Evolutionary conservation across 2,888 invertebrate species (phyloP).

Genomic region (Scaptomyza polygonia): DNA sequence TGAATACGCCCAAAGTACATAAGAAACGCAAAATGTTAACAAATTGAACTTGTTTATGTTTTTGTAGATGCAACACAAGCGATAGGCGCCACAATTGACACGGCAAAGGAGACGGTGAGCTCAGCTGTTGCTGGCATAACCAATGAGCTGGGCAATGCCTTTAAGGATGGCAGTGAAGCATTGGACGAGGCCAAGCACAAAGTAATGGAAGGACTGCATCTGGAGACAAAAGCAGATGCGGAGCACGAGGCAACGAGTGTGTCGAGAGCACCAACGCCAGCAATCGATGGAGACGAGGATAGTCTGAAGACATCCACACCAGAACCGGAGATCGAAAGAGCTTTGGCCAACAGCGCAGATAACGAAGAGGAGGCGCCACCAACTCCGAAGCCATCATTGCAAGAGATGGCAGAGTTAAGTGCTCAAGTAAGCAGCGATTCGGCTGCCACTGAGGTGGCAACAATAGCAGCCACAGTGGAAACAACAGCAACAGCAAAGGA

Average conservation of each 20-base stretch:
- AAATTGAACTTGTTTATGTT: slow-evolving; percentile 1
- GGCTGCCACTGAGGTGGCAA: slow-evolving; percentile 18
- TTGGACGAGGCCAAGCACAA: slow-evolving; percentile 76
- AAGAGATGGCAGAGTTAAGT: slow-evolving; percentile 77
- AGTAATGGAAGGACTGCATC: slow-evolving; percentile 76
- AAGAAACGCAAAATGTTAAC: not conserved
- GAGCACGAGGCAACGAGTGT: slow-evolving; percentile 30
- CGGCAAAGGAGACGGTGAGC: slow-evolving; percentile 79
- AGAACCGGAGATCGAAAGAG: slow-evolving; percentile 83
- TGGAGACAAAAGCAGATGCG: slow-evolving; percentile 42
- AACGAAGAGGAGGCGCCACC: slow-evolving; percentile 76
- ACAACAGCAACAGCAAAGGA: slow-evolving; percentile 6
- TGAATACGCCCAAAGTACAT: not conserved
- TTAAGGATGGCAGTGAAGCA: slow-evolving; percentile 72
- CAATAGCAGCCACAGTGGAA: slow-evolving; percentile 14
- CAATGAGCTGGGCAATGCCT: slow-evolving; percentile 73
- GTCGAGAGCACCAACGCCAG: slow-evolving; percentile 65
- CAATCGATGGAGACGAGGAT: slow-evolving; percentile 71
- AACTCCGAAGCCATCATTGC: slow-evolving; percentile 81
- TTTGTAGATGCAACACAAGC: slow-evolving; percentile 68
- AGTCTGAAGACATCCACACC: slow-evolving; percentile 83
- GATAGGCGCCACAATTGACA: slow-evolving; percentile 70
- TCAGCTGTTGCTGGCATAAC: slow-evolving; percentile 75
- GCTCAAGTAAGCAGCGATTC: slow-evolving; percentile 37
- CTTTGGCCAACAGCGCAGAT: slow-evolving; percentile 71